Percentiles rank a stretch among this genome's conserved stretches.
phyloP scores from a whole-genome alignment of 1,140 invertebrate genomes.

The Chironomus striatipennis region DNA sequence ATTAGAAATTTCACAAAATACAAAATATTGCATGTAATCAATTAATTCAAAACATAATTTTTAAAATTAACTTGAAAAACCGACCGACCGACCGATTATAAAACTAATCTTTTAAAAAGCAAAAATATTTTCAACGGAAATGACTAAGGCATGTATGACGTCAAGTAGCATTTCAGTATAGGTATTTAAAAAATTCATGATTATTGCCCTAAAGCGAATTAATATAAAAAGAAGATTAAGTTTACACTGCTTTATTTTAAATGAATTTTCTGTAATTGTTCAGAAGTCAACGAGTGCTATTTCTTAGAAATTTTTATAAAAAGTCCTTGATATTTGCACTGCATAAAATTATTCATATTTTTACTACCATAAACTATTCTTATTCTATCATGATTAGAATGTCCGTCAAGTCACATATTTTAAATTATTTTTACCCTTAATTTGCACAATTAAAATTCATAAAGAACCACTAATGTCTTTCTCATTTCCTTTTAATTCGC shows the following conservation, averaged over 20 bases:
- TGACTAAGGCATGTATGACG: background rate
- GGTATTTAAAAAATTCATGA: too few species aligned
- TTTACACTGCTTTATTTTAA: too few species aligned
- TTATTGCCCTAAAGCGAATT: too few species aligned
- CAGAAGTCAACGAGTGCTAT: too few species aligned
- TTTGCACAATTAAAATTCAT: slow-evolving; percentile 10
- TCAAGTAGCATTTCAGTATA: background rate
- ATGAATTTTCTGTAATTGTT: too few species aligned
- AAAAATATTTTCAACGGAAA: background rate
- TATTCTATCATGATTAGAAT: background rate
- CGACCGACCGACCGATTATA: background rate
- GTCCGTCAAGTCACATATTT: too few species aligned
- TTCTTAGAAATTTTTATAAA: too few species aligned
- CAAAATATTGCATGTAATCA: background rate
- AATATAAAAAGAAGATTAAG: too few species aligned
- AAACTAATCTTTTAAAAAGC: too few species aligned
- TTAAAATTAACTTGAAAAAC: background rate
- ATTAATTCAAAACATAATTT: background rate
- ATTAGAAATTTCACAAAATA: background rate
- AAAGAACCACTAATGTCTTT: slow-evolving; percentile 7
- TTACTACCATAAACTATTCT: too few species aligned
- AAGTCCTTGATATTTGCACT: too few species aligned
- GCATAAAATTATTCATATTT: too few species aligned
- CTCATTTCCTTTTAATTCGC: background rate
- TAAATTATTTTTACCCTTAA: background rate